Evolutionary conservation across 2,113 vertebrate genomes (phyloP).

Genomic region (Anguilla japonica): DNA sequence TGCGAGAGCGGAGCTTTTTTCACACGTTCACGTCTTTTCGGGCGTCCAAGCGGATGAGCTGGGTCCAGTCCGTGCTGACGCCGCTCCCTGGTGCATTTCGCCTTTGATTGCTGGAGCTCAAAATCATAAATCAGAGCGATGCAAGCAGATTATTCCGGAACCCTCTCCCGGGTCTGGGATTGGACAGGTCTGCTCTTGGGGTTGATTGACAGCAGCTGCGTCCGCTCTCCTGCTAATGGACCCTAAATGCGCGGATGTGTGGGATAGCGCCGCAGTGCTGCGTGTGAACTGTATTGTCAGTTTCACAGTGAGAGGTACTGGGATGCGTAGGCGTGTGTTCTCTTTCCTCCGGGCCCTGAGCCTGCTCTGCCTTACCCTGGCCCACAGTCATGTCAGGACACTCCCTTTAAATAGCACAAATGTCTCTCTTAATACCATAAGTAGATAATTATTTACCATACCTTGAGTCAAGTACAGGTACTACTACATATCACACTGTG

Average conservation of each 20-base stretch:
- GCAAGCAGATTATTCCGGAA: neutral
- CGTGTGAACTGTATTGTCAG: neutral
- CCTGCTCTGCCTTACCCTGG: slow-evolving; percentile 18
- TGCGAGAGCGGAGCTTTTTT: neutral
- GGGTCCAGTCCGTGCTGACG: neutral
- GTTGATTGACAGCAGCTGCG: no score
- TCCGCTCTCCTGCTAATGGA: neutral
- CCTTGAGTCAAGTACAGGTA: neutral
- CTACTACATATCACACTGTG: neutral
- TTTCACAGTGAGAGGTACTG: neutral
- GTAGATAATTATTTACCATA: neutral
- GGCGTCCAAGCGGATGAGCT: neutral
- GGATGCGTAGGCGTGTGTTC: neutral
- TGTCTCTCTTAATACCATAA: neutral
- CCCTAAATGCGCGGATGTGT: neutral
- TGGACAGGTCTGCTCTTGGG: neutral
- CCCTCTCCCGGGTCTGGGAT: neutral
- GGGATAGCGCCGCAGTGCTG: neutral
- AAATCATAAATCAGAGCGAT: neutral
- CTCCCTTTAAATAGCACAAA: slow-evolving; percentile 55
- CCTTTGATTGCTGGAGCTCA: neutral
- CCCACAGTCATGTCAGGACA: slow-evolving; percentile 18
- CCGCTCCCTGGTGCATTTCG: neutral
- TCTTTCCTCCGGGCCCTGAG: slow-evolving; percentile 12
- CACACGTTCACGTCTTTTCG: neutral